Conservation (phyloP, 2,888 invertebrate genomes). For the Periphyllus acericola region DNA sequence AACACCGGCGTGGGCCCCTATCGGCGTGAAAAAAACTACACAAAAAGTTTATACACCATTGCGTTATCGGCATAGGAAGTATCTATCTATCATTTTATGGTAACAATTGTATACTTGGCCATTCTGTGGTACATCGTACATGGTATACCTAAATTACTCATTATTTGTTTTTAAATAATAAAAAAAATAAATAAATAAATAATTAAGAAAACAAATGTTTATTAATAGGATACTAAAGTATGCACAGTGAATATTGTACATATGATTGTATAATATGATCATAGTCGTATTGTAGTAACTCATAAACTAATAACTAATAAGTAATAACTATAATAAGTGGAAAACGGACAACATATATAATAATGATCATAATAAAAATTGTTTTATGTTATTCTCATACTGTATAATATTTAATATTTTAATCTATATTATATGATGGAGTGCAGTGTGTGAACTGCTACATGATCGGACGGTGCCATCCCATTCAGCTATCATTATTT, state of each 20-base stretch:
- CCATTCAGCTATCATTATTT: too few species aligned
- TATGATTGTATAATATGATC: neutral
- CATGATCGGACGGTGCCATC: too few species aligned
- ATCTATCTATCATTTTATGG: slow-evolving; percentile 22
- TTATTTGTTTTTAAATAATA: neutral
- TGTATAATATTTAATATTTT: too few species aligned
- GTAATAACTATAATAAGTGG: too few species aligned
- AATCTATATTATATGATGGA: too few species aligned
- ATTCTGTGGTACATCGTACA: neutral
- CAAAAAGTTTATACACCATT: neutral
- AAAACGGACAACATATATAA: too few species aligned
- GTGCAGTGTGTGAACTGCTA: too few species aligned
- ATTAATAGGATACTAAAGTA: neutral
- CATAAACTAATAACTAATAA: too few species aligned
- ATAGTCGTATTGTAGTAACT: too few species aligned
- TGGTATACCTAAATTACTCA: too few species aligned
- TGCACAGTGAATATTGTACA: neutral
- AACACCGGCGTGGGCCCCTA: slow-evolving; percentile 52
- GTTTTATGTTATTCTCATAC: too few species aligned
- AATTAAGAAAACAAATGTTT: neutral
- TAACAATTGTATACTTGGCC: slow-evolving; percentile 5
- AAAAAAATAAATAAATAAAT: neutral
- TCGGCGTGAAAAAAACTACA: slow-evolving; percentile 39
- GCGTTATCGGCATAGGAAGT: slow-evolving; percentile 55
- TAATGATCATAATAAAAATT: too few species aligned